These are phyloP conservation scores for Lucinisca nassula DNA, from an alignment of 2,888 invertebrate species.

Conservation along the genomic window DNA sequence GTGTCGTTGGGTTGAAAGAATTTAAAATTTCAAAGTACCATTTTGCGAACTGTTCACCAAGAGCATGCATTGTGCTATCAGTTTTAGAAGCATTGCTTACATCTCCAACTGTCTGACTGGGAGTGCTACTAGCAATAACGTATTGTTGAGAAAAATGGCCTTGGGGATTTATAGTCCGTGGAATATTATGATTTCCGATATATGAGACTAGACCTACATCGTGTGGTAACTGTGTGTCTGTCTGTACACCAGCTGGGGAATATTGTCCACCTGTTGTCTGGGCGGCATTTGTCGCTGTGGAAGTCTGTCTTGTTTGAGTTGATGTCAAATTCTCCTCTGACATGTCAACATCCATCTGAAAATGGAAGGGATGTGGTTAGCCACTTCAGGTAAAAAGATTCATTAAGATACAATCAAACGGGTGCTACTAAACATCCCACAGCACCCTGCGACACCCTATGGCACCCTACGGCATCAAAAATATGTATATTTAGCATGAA, in stretches of 20 bases:
- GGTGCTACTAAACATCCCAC: too few species aligned
- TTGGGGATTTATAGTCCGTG: neutral
- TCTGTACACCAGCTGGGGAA: neutral
- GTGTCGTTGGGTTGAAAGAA: constrained; percentile 74
- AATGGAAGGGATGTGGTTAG: too few species aligned
- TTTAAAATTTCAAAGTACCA: constrained; percentile 86
- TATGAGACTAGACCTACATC: too few species aligned
- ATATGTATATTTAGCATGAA: too few species aligned
- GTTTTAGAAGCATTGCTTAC: neutral
- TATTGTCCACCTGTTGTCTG: neutral
- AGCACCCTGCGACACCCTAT: too few species aligned
- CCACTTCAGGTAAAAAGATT: too few species aligned
- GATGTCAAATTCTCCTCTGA: neutral
- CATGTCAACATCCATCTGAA: neutral
- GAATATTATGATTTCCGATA: neutral
- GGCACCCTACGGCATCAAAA: too few species aligned
- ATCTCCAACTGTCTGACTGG: neutral
- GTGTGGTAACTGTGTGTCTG: neutral
- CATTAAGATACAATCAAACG: neutral
- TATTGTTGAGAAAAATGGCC: neutral
- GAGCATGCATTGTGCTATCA: constrained; percentile 38
- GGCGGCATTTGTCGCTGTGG: neutral
- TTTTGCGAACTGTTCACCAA: constrained; percentile 80
- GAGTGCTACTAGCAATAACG: neutral
- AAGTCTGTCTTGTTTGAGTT: neutral